These are phyloP conservation scores for Zhuqinia jingwanae DNA, from an alignment of 2,888 invertebrate species.

Conservation along the genomic window DNA sequence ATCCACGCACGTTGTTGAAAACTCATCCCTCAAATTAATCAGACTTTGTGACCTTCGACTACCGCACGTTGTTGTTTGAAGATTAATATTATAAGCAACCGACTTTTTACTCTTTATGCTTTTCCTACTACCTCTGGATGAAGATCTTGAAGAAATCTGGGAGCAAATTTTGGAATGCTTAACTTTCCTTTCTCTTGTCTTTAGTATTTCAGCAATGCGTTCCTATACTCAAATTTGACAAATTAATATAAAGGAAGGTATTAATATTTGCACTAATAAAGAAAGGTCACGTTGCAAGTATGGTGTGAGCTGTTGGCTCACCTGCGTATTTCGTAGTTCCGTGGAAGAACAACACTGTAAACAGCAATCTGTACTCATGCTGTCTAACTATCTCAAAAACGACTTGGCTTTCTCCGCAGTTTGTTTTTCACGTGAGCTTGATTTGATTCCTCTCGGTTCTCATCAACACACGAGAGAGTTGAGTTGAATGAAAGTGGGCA, in stretches of 20 bases:
- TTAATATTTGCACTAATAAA: no score
- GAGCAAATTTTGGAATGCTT: not conserved
- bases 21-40: conserved; percentile 6
- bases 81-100: not conserved
- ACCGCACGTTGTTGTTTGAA: not conserved
- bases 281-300: not conserved
- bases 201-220: not conserved
- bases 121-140: not conserved
- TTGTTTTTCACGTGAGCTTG: not conserved
- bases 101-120: conserved; percentile 9
- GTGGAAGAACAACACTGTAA: conserved; percentile 34
- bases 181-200: not conserved
- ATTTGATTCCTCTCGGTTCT: not conserved
- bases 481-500: not conserved
- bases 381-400: not conserved
- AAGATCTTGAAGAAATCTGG: not conserved
- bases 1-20: not conserved
- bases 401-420: not conserved
- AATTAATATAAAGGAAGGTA: not conserved
- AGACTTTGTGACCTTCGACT: conserved; percentile 13
- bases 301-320: not conserved
- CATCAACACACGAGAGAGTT: not conserved
- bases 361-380: conserved; percentile 9
- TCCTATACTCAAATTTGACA: not conserved
- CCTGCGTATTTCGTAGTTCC: conserved; percentile 7